These are phyloP conservation scores for Antechinus flavipes DNA, from an alignment of 2,113 vertebrate genomes.

Conservation along the genomic window DNA sequence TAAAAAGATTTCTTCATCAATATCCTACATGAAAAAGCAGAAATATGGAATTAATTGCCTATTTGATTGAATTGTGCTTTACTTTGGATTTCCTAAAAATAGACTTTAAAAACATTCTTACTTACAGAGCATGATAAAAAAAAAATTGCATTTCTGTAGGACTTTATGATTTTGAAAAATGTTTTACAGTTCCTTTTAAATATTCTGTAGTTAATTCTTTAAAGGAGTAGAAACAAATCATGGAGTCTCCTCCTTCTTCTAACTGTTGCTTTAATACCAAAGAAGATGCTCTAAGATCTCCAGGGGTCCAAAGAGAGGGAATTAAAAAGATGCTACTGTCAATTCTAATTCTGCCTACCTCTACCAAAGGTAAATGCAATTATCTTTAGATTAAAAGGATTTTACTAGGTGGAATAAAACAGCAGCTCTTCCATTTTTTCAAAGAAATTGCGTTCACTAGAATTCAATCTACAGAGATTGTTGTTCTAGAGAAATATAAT, in stretches of 20 bases:
- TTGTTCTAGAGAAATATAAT: conserved; percentile 81
- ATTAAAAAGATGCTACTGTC: conserved; percentile 84
- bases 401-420: conserved; percentile 90
- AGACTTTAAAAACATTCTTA: conserved; percentile 40
- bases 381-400: conserved; percentile 83
- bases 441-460: conserved; percentile 86
- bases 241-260: conserved; percentile 87
- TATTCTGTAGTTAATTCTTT: conserved; percentile 24
- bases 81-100: conserved; percentile 36
- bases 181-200: conserved; percentile 46
- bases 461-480: conserved; percentile 87
- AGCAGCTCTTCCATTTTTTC: conserved; percentile 85
- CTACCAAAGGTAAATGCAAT: conserved; percentile 86
- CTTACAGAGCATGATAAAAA: conserved; percentile 59
- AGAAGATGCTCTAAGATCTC: conserved; percentile 93
- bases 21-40: conserved; percentile 32
- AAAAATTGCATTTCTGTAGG: conserved; percentile 49
- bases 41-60: conserved; percentile 42
- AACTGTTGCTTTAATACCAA: conserved; percentile 88
- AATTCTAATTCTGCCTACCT: conserved; percentile 78
- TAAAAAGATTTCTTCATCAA: conserved; percentile 14
- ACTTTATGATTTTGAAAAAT: conserved; percentile 41
- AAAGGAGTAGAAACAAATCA: conserved; percentile 89
- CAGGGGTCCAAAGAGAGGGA: conserved; percentile 90
- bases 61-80: conserved; percentile 37